Conservation (phyloP, 2,797 vertebrate species). For the Lepilemur ruficaudatus region DNA sequence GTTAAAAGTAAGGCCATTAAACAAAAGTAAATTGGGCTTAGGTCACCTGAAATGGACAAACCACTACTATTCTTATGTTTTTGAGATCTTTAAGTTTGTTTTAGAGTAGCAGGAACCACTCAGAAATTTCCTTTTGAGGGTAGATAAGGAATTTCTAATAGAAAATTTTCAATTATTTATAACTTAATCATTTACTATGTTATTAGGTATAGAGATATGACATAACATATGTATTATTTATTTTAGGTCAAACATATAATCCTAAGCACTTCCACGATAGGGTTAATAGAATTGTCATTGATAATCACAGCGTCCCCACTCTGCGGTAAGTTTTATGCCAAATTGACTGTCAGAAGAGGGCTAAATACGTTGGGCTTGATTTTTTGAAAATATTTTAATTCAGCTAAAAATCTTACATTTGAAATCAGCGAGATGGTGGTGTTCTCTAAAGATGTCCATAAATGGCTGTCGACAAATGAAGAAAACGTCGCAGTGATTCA, state of each 20-base stretch:
- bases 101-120: not conserved
- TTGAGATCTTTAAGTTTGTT: not conserved
- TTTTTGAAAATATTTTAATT: conserved; percentile 10
- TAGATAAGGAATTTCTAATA: conserved; percentile 1
- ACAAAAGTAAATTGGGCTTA: not conserved
- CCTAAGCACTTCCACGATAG: conserved; percentile 93
- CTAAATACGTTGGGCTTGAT: not conserved
- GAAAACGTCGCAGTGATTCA: conserved; percentile 93
- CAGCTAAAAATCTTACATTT: conserved; percentile 43
- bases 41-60: not conserved
- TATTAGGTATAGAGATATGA: not conserved
- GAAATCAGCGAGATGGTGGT: conserved; percentile 92
- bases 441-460: conserved; percentile 89
- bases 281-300: conserved; percentile 93
- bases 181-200: not conserved
- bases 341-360: not conserved
- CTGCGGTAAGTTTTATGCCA: conserved; percentile 88
- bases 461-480: conserved; percentile 92
- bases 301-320: conserved; percentile 95
- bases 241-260: conserved; percentile 95
- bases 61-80: not conserved
- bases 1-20: not conserved
- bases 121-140: not conserved
- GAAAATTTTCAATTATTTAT: not conserved
- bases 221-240: not conserved